Evolutionary conservation across 2,888 invertebrate genomes (phyloP), one percentile per base, ranked within the genome.

Genomic region (Spodoptera picta): DNA sequence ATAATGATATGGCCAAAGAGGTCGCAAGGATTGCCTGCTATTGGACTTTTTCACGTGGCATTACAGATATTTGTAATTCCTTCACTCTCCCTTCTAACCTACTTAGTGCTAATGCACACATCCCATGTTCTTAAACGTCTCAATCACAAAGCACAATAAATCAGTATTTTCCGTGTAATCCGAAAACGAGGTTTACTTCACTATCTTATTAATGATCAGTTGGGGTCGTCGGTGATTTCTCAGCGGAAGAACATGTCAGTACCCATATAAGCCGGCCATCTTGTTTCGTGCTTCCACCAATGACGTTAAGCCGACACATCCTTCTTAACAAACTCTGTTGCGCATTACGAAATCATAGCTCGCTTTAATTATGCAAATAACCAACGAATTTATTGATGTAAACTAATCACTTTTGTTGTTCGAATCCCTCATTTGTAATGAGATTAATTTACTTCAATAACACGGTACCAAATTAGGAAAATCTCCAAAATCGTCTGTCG

Each of bases 261-360:
- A 56, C 48, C 46, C 68, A 27, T 69, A 57, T 69, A 60, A 73
- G 60, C 61, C 61, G 67, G 53, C 51, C 60, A 61, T 70, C 70
- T 64, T 54, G 61, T 68, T 64, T 72, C 64, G 48, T 47, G 53
- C 64, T 69, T 73, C 73, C 69, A 75, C 74, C 69, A 64, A 60
- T 56, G 67, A 69, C 78, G 60, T 27, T 80, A 80, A 83, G 77
- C 79, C 64, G 79, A 76, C 77, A 81, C 74, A 81, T 84, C 83
- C 83, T 82, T 77, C 80, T 82, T 79, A 79, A 73, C 75, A 24
- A 64, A 61, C 69, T 65, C 49, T 52, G 48, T 45, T 56, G 65
- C 52, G 31, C 62, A 68, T 75, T 77, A 65, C 43, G 58, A 65
- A 75, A 71, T 75, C 70, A 71, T 69, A 71, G 69, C 60, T 51